A percentile compares a stretch with the other conserved stretches of the same genome.
These are phyloP conservation scores for Eclectus roratus DNA, from an alignment of 2,113 vertebrate genomes.

Conservation along the genomic window DNA sequence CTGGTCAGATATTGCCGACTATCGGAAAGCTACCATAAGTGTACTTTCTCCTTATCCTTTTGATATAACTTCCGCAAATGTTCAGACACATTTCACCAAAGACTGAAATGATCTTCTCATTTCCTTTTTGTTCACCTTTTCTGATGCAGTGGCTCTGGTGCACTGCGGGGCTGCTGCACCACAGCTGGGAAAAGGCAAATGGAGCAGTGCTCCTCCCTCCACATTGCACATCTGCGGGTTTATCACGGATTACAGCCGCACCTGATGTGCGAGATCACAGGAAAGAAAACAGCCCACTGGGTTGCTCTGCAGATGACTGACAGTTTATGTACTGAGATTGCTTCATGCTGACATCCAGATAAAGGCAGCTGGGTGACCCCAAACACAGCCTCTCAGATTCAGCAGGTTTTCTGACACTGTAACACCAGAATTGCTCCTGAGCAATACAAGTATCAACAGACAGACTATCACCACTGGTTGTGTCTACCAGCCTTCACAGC, in stretches of 20 bases:
- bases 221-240: fast-evolving
- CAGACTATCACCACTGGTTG: background rate
- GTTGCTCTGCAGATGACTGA: background rate
- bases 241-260: background rate
- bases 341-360: background rate
- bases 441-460: background rate
- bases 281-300: background rate
- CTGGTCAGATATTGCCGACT: background rate
- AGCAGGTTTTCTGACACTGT: background rate
- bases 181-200: too few relatives aligned
- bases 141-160: background rate
- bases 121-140: background rate
- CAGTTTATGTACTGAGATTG: background rate
- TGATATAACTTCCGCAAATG: background rate
- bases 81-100: background rate
- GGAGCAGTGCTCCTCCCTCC: background rate
- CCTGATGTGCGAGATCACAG: background rate
- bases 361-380: background rate
- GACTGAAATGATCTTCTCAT: background rate
- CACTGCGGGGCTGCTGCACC: fast-evolving
- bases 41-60: background rate
- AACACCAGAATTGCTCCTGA: background rate
- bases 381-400: background rate
- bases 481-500: background rate
- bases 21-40: background rate